Conservation (phyloP, 1,140 invertebrate species). For the Trichoplusia ni region DNA sequence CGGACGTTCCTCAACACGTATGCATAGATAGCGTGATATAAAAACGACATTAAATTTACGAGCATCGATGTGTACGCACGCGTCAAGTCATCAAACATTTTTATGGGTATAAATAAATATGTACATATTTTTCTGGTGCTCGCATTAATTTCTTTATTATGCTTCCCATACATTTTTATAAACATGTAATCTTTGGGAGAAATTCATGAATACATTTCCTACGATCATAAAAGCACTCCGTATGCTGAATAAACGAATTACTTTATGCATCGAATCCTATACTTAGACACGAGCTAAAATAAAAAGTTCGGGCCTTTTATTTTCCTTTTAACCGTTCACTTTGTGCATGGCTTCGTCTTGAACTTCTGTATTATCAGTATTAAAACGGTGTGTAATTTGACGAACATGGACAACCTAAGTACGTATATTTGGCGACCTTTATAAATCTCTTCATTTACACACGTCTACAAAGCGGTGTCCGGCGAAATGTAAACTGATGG, state of each 20-base stretch:
- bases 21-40: conserved; percentile 34
- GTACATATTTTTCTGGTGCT: conserved; percentile 25
- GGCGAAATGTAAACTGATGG: conserved; percentile 12
- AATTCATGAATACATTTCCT: conserved; percentile 31
- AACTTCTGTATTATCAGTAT: neutral
- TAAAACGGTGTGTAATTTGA: conserved; percentile 4
- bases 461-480: conserved; percentile 13
- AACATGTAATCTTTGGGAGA: conserved; percentile 29
- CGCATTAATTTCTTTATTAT: conserved; percentile 33
- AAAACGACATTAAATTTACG: conserved; percentile 37
- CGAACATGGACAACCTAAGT: neutral
- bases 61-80: conserved; percentile 25
- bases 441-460: conserved; percentile 20
- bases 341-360: neutral
- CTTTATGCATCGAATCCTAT: conserved; percentile 20
- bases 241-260: conserved; percentile 23
- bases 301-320: neutral
- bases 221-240: conserved; percentile 19
- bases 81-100: conserved; percentile 31
- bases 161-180: conserved; percentile 23
- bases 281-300: neutral
- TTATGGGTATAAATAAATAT: conserved; percentile 34
- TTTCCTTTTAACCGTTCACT: neutral
- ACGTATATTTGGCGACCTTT: neutral
- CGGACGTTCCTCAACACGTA: conserved; percentile 16